Base-by-base conservation (phyloP, 2,113 vertebrate genomes). In the Lepisosteus osseus region DNA sequence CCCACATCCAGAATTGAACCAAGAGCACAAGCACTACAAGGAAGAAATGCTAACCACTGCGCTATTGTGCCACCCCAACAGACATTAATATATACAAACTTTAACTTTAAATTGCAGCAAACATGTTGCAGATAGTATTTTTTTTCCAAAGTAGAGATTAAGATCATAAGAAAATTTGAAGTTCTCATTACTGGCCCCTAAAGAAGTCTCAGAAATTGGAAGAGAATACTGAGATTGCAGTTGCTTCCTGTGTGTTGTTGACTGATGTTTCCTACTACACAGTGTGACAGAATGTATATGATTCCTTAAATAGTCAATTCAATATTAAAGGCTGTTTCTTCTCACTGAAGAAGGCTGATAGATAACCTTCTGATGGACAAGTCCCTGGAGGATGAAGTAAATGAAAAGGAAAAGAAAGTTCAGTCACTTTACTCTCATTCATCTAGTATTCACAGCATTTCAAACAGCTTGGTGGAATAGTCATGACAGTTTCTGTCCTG, bases 261-360 rank as follows among this genome's bases (percentile, higher is more conserved):
- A 68, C 15, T 68, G 54, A 68, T 68, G 15, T n/a, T 55, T 54
- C 54, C 42, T 45, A 54, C 65, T 67, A n/a, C 7, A 51, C 14
- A 59, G 12, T 1, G 13, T 68, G 47, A 11, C 66, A 54, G 66
- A 41, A 68, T 54, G 15, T 68, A 13, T 68, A 55, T 29, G 17
- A n/a, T 55, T 68, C 45, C 54, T 51, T 68, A 68, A 68, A 68
- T 47, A 65, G 41, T 55, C n/a, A 68, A 55, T 68, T 55, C 40
- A 68, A 54, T 68, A 68, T 68, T 68, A 68, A 68, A 45, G 12
- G 66, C 66, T 29, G 15, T 29, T 68, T 13, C 51, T 55, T n/a
- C n/a, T 54, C 17, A 68, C 15, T 68, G n/a, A 8, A 54, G 29
- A 55, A 68, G 54, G 66, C 66, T 41, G 15, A 29, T 29, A 29